Evolutionary conservation across 1,140 invertebrate species (phyloP).

Genomic region (Daktulosphaira vitifoliae): DNA sequence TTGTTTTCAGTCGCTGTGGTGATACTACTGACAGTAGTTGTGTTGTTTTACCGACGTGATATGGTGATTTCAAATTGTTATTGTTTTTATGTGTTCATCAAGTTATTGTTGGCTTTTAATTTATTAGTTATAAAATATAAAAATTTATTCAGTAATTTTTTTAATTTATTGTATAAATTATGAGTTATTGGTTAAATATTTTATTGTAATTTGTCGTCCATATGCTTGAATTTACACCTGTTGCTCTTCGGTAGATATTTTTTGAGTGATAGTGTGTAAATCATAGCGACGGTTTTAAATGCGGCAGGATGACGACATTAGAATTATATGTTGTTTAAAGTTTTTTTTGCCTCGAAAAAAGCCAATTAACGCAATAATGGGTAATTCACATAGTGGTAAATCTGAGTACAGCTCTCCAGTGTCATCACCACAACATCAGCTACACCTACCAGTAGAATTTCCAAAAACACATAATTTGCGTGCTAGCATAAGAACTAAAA

Average conservation of each 20-base stretch:
- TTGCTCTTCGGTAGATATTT: constrained; percentile 14
- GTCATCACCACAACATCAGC: constrained; percentile 16
- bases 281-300: constrained; percentile 28
- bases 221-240: constrained; percentile 23
- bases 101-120: not conserved
- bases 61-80: constrained; percentile 2
- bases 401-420: constrained; percentile 34
- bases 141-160: not conserved
- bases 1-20: constrained; percentile 5
- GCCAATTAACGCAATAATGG: constrained; percentile 34
- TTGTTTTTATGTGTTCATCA: not conserved
- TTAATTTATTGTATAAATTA: not conserved
- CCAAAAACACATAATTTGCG: constrained; percentile 43
- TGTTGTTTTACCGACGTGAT: not conserved
- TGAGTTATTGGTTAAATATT: not conserved
- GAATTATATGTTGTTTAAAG: constrained; percentile 34
- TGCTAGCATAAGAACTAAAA: constrained; percentile 61
- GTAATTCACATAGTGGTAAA: constrained; percentile 36
- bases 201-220: not conserved
- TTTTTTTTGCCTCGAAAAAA: constrained; percentile 21
- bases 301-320: constrained; percentile 35
- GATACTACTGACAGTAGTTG: not conserved
- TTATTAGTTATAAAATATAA: not conserved
- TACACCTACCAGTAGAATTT: constrained; percentile 38
- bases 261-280: not conserved